Percentiles rank a stretch among this genome's conserved stretches.
Evolutionary conservation across 2,797 vertebrate species (phyloP).

Genomic region (Ctenosaura bakeri): DNA sequence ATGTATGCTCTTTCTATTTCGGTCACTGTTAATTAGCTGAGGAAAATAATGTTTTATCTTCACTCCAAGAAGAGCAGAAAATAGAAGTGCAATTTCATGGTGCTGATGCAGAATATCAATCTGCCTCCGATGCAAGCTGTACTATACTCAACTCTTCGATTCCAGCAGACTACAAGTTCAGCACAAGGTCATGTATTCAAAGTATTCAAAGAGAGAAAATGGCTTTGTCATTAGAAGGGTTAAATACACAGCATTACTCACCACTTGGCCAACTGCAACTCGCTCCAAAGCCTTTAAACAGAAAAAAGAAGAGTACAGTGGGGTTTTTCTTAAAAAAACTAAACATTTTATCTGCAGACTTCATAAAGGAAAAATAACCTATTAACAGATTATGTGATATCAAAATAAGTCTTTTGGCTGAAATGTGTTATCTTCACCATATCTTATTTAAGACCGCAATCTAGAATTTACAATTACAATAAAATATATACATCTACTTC

Average conservation of each 20-base stretch:
- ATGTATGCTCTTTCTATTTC: conserved; percentile 37
- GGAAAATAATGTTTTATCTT: conserved; percentile 58
- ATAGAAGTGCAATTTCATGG: conserved; percentile 60
- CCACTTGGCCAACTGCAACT: conserved; percentile 85
- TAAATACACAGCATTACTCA: conserved; percentile 82
- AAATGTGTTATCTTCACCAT: conserved; percentile 74
- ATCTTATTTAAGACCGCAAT: conserved; percentile 70
- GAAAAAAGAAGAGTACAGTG: conserved; percentile 74
- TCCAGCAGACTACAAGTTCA: conserved; percentile 75
- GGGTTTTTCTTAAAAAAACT: conserved; percentile 73
- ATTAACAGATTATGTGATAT: conserved; percentile 74
- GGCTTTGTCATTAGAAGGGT: conserved; percentile 63
- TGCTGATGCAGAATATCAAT: conserved; percentile 60
- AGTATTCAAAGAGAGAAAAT: conserved; percentile 68
- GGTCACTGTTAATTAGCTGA: conserved; percentile 54
- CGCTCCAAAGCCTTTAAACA: conserved; percentile 84
- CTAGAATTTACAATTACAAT: conserved; percentile 63
- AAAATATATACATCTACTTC: conserved; percentile 26
- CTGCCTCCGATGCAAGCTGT: conserved; percentile 47
- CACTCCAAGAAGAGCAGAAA: conserved; percentile 53
- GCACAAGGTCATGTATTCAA: conserved; percentile 76
- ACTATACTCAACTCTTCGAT: conserved; percentile 61
- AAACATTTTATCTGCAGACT: conserved; percentile 76
- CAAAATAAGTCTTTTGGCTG: conserved; percentile 65
- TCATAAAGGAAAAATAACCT: conserved; percentile 68